Conservation (phyloP, 2,888 invertebrate species). For the Trichopoda pennipes region DNA sequence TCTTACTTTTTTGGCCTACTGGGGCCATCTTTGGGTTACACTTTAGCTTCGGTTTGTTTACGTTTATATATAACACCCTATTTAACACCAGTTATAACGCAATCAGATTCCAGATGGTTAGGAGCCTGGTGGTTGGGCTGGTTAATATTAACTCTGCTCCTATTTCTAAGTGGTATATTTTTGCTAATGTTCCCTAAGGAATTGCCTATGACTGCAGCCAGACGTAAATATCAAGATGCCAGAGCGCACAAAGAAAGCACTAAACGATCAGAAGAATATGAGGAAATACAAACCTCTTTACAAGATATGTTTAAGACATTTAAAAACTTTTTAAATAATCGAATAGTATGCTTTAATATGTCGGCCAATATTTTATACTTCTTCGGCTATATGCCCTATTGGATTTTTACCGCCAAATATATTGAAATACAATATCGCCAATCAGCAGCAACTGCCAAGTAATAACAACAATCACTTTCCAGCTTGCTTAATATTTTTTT, state of each 20-base stretch:
- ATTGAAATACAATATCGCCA: conserved; percentile 90
- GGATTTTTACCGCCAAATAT: conserved; percentile 91
- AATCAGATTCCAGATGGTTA: conserved; percentile 87
- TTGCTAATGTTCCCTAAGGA: conserved; percentile 86
- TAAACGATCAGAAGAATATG: conserved; percentile 35
- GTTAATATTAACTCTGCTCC: conserved; percentile 83
- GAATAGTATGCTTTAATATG: conserved; percentile 86
- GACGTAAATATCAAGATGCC: conserved; percentile 78
- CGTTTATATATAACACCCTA: conserved; percentile 85
- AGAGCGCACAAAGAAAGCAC: conserved; percentile 67
- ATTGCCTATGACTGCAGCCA: conserved; percentile 84
- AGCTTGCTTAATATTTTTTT: not conserved
- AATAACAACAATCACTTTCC: too few relatives aligned
- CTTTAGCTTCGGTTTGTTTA: conserved; percentile 84
- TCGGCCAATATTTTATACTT: conserved; percentile 87
- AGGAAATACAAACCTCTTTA: conserved; percentile 76
- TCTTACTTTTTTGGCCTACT: conserved; percentile 85
- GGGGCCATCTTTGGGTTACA: conserved; percentile 86
- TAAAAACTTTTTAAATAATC: conserved; percentile 84
- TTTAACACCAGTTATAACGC: conserved; percentile 84
- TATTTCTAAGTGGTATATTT: conserved; percentile 83
- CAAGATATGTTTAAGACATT: conserved; percentile 84
- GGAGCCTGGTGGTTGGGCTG: conserved; percentile 92
- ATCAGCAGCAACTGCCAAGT: conserved; percentile 85
- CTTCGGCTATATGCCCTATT: conserved; percentile 87